phyloP scores from a whole-genome alignment of 2,797 vertebrate species.

The Nannoperca obscura region DNA sequence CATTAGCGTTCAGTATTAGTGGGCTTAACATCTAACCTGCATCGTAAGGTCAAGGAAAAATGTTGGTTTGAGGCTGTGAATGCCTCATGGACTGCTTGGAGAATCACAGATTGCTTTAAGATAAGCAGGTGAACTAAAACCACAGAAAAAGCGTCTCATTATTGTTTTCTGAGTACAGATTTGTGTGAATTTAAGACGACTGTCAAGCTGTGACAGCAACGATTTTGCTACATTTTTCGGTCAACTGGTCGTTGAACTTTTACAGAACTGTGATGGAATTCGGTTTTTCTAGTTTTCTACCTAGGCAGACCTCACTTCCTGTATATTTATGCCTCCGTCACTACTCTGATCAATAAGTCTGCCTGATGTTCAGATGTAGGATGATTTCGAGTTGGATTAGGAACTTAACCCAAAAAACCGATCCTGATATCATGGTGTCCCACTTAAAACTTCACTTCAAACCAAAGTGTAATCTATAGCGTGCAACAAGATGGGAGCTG shows the following conservation, averaged over 20 bases:
- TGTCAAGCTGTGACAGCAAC: not conserved
- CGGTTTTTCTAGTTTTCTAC: conserved; percentile 23
- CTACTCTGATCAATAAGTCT: conserved; percentile 60
- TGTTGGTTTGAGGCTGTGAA: conserved; percentile 25
- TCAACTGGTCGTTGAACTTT: conserved; percentile 16
- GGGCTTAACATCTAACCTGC: conserved; percentile 41
- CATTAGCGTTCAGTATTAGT: conserved; percentile 53
- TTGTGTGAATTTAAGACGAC: not conserved
- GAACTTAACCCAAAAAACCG: conserved; percentile 53
- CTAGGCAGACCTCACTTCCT: conserved; percentile 28
- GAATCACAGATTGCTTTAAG: conserved; percentile 42
- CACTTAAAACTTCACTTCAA: conserved; percentile 82
- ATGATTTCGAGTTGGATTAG: conserved; percentile 53
- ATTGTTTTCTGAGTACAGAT: conserved; percentile 24
- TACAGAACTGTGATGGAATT: conserved; percentile 26
- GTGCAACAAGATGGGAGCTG: conserved; percentile 79
- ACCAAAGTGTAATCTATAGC: conserved; percentile 79
- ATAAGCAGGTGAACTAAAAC: conserved; percentile 38
- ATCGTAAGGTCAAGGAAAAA: conserved; percentile 21
- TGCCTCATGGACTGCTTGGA: conserved; percentile 15
- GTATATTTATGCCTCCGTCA: conserved; percentile 46
- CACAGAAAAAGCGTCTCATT: conserved; percentile 22
- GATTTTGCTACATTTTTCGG: not conserved
- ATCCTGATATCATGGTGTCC: conserved; percentile 70
- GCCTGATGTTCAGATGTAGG: conserved; percentile 59